Evolutionary conservation across 2,888 invertebrate genomes (phyloP), one percentile per base, ranked within the genome.

Genomic region (Vanessa cardui): DNA sequence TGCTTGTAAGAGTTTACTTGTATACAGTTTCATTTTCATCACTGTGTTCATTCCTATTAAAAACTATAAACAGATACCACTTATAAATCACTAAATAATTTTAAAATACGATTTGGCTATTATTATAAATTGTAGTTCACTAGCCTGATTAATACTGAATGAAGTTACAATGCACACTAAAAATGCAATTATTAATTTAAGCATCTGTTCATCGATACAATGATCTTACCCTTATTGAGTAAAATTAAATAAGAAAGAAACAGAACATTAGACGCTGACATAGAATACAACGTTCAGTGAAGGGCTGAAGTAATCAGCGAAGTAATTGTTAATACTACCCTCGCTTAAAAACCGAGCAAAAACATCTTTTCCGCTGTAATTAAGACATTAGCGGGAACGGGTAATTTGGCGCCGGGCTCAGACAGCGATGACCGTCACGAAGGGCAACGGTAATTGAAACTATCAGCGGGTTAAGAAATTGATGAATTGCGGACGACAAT

Each of bases 381-480:
- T 66, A 56, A 61, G 65, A 60, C 60, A 54, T 66, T 61, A 66
- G 18, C 52, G 56, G 39, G 56, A 56, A 66, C 15, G 54, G 4
- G 60, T 66, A 66, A 66, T 66, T 61, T 60, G 47, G 46, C 33
- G 18, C 18, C 33, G 21, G 33, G 56, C 8, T 20, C 65, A 54
- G 54, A 33, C 65, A 65, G 65, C 50, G 58, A 62, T 62, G 58
- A 33, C 39, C 47, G 63, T 9, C 31, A 50, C n/a, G 54, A 8
- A 31, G 52, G 52, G 20, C 39, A 2, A 39, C 12, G 21, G 31
- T 56, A 39, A 56, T 33, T 18, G 56, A 18, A 56, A 52, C 52
- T 20, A 49, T 20, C 49, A 20, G 52, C 49, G 20, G 52, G 56
- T 56, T 18, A 33, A 56, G 39, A 39, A 18, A 56, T 39, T 56